phyloP scores from a whole-genome alignment of 2,797 vertebrate genomes.

The Melanotaenia trifasciata region DNA sequence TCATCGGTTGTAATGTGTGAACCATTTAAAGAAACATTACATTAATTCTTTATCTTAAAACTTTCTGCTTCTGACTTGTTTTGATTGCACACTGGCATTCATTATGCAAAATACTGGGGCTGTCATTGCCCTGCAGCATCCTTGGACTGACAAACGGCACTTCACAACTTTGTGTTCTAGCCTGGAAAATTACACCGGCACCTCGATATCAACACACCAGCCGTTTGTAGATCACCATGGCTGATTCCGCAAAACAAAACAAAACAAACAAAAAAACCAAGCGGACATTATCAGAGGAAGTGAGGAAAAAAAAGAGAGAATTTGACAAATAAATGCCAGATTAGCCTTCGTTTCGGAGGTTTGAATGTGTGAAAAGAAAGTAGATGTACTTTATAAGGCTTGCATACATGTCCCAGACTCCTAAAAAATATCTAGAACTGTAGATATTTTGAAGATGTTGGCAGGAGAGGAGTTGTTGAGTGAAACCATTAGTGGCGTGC shows the following conservation, averaged over 20 bases:
- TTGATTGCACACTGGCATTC: no score
- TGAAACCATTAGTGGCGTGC: neutral
- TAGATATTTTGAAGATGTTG: neutral
- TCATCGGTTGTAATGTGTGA: neutral
- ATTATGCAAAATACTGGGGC: no score
- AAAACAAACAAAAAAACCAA: no score
- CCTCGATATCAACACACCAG: no score
- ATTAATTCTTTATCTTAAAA: no score
- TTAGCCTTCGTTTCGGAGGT: no score
- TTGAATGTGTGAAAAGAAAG: neutral
- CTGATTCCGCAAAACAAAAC: neutral
- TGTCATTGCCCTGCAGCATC: no score
- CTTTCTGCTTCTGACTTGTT: no score
- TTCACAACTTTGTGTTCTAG: neutral
- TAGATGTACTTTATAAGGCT: neutral
- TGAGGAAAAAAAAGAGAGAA: neutral
- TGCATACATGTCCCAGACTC: neutral
- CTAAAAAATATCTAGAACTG: neutral
- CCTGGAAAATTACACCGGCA: neutral
- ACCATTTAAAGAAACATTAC: no score
- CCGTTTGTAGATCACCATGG: neutral
- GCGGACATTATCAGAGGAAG: neutral
- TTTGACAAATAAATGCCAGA: neutral
- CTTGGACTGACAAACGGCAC: no score
- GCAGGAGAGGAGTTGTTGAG: neutral